Base-by-base conservation (phyloP, 64 coral and sea anemone species). In the Montipora foliosa region DNA sequence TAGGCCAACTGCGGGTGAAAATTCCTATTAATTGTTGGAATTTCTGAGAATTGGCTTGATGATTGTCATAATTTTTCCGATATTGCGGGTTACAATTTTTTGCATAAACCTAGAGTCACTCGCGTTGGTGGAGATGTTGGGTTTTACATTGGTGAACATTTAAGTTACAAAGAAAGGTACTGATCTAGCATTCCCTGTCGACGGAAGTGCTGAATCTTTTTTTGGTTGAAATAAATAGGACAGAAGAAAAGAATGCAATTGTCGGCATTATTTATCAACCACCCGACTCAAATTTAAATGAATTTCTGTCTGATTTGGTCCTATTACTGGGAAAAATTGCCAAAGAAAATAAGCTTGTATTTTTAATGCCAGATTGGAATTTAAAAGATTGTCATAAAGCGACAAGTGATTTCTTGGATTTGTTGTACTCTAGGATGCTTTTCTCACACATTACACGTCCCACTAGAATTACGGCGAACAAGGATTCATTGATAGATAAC, bases 171-270 rank as follows among this genome's bases (percentile, higher is more conserved):
- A 79, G 64, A 53, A 44, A 44, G 22, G 74, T 59, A 49, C 55
- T 72, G 82, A 93, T 69, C 76, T 93, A 68, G 24, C 20, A 8
- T 87, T 87, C 76, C 74, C 67, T 53, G 20, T 13, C 16, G 75
- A 87, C 82, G 47, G 49, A 79, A 66, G 59, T 68, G 75, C 75
- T 62, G 75, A 93, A 87, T 93, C 75, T 47, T 49, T 87, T 25
- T 93, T 93, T 93, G 91, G 91, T 93, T 45, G 82, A 93, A 67
- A 62, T 93, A 48, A 93, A 76, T 87, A 77, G 82, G 70, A 50
- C 50, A 60, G 46, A 60, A 75, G 19, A 74, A 84, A 84, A 92
- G 17, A 92, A 84, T 75, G 69, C 84, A 68, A 49, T 92, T 47
- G 20, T 92, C 47, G 90, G 47, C 55, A 79, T 92, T 44, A 46